Percentiles rank a stretch among this genome's conserved stretches.
Conservation (phyloP, 2,888 invertebrate genomes). For the Drosophila anceps region DNA sequence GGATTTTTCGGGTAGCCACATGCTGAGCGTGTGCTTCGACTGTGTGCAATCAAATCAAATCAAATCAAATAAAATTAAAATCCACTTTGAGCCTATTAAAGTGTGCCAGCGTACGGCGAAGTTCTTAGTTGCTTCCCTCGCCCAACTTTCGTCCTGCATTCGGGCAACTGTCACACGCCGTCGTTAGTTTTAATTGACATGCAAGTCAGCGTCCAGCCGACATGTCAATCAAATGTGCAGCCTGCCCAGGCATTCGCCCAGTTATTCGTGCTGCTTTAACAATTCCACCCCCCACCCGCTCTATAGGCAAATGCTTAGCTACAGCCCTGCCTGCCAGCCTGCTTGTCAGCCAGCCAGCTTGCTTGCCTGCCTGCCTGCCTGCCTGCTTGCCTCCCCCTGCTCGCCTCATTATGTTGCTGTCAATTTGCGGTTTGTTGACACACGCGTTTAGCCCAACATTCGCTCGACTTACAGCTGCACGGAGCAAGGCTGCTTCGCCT, state of each 20-base stretch:
- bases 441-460: slow-evolving; percentile 41
- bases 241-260: slow-evolving; percentile 11
- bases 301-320: slow-evolving; percentile 4
- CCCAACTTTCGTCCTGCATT: background rate
- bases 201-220: slow-evolving; percentile 84
- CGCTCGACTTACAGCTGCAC: slow-evolving; percentile 34
- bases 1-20: slow-evolving; percentile 28
- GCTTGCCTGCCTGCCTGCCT: slow-evolving; percentile 9
- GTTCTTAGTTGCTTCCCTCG: background rate
- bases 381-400: slow-evolving; percentile 7
- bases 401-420: slow-evolving; percentile 65
- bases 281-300: slow-evolving; percentile 31
- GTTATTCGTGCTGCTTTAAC: slow-evolving; percentile 14
- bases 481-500: background rate
- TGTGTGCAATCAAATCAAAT: slow-evolving; percentile 77
- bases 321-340: background rate
- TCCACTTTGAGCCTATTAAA: slow-evolving; percentile 84
- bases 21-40: slow-evolving; percentile 61
- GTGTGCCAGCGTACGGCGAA: slow-evolving; percentile 52
- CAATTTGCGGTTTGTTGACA: slow-evolving; percentile 75
- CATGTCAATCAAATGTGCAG: slow-evolving; percentile 84
- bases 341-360: slow-evolving; percentile 21
- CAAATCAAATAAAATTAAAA: slow-evolving; percentile 84
- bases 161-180: slow-evolving; percentile 59
- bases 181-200: slow-evolving; percentile 83